Base-by-base conservation (phyloP, 2,888 invertebrate species). In the Brachyptera putata region DNA sequence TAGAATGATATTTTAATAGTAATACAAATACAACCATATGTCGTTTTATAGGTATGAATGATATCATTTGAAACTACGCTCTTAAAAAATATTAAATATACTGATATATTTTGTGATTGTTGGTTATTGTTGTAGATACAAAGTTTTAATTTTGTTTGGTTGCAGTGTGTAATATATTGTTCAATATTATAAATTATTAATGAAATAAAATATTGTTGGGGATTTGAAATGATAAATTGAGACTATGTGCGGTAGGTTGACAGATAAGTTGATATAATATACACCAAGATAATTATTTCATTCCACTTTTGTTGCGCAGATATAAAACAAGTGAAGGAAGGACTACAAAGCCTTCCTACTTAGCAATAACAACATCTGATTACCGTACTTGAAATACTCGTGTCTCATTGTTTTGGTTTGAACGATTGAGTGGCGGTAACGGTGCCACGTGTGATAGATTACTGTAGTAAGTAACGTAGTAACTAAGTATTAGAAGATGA, bases 51-150 rank as follows among this genome's bases (percentile, higher is more conserved):
- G 59, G 62, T 59, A 62, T 62, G 53, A 59, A 60, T 59, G 46
- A 39, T 43, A 61, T 60, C 43, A 62, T 62, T 62, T 57, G 21
- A 56, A 49, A 60, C 36, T 58, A 61, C 58, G 37, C 62, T 55
- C 57, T 56, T 16, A 56, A 56, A 58, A 60, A 63, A 57, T 48
- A 56, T 56, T 53, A 57, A 63, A 49, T 41, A 56, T 49, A 60
- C 49, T 53, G 34, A 53, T 63, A 63, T 63, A 63, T 63, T 63
- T 63, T 63, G 58, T 63, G 61, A 63, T 60, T 36, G 63, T 63
- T 63, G 61, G 58, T 63, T 63, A 63, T 61, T 63, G 63, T 58
- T 63, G 61, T 61, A 63, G 63, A 58, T 36, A 61, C 53, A 62
- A 56, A 48, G 49, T 61, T 58, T 26, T 58, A 60, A 36, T 49